Base-by-base conservation (phyloP, 1,140 invertebrate species). In the Sitodiplosis mosellana region DNA sequence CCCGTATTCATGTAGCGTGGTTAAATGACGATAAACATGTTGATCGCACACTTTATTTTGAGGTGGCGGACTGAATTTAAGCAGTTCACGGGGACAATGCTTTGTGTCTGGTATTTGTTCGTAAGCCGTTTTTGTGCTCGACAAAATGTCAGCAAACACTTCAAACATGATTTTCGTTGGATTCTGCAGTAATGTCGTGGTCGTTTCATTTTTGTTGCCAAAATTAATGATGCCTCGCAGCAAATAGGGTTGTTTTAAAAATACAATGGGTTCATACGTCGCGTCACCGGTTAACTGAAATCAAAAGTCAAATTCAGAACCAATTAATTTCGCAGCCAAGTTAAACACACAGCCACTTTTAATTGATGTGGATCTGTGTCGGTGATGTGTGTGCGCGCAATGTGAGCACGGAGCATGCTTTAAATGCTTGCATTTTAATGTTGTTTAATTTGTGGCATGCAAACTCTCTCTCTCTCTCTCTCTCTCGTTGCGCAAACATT, bases 11-110 rank as follows among this genome's bases (percentile, higher is more conserved):
- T 58, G 59, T 42, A 63, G 59, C 2, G 61, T 59, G 7, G 61
- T 63, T 15, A 63, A 60, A 42, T 60, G 60, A 42, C 63, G 59
- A 49, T 62, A 63, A 40, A 61, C 61, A 46, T 59, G 60, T 34
- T 61, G 55, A 34, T 60, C 61, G 50, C 61, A 63, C 48, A 57
- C 60, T 43, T 57, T 60, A 17, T 59, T 60, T 0, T 59, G 60
- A 20, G 61, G 61, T 44, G 61, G 62, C 3, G 61, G 61, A 6
- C 54, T 55, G 44, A 63, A 63, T 53, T 63, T 63, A 2, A 63
- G 56, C 42, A 63, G 58, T 46, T 63, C 61, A 48, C 60, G 62
- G 37, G 61, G 61, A 50, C 61, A 63, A 34, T 59, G 60, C 38
- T 61, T 54, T 10, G 57, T 61, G 43, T 63, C 60, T 20, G 56